Conservation (phyloP, 2,797 vertebrate species). For the Mormyrus proboscirostris region DNA sequence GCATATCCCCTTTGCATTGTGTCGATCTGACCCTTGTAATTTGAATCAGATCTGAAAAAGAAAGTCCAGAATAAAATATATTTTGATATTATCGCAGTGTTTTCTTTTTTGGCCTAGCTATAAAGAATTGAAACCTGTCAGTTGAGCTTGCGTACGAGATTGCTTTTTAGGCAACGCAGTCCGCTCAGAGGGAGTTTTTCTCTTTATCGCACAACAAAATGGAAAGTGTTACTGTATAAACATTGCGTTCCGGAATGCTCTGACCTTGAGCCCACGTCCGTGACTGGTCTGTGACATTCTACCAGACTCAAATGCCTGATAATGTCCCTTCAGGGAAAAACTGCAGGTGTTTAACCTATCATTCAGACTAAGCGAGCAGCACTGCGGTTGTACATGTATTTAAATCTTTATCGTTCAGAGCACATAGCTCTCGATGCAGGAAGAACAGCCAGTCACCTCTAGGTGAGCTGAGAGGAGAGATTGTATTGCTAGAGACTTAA, state of each 20-base stretch:
- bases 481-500: background rate
- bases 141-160: background rate
- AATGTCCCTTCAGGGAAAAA: background rate
- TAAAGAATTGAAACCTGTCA: background rate
- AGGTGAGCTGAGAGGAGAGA: background rate
- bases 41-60: conserved; percentile 91
- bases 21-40: conserved; percentile 95
- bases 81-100: conserved; percentile 89
- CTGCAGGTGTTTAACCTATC: background rate
- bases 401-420: background rate
- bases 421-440: background rate
- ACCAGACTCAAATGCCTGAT: background rate
- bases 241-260: background rate
- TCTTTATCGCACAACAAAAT: background rate
- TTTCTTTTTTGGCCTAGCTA: background rate
- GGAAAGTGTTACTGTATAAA: background rate
- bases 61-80: conserved; percentile 99
- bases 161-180: background rate
- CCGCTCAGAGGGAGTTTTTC: background rate
- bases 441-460: background rate
- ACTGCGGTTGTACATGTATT: background rate
- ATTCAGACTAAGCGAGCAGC: background rate
- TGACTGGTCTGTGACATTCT: background rate
- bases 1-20: conserved; percentile 81
- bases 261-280: background rate